phyloP scores from a whole-genome alignment of 1,140 invertebrate species.

The Halesus radiatus region DNA sequence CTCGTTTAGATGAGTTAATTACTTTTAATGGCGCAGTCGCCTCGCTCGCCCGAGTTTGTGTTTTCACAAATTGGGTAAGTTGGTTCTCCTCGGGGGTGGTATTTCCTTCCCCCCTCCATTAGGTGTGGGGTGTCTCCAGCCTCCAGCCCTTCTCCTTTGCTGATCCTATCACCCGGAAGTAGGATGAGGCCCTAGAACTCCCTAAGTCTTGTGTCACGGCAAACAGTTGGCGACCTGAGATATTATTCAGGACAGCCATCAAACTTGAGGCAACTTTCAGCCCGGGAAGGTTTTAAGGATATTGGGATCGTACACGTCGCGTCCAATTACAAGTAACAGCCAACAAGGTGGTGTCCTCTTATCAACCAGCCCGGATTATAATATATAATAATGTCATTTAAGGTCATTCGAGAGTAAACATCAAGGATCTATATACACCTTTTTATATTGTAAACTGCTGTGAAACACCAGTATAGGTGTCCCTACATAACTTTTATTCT shows the following conservation, averaged over 20 bases:
- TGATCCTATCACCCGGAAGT: slow-evolving; percentile 27
- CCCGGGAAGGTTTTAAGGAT: slow-evolving; percentile 16
- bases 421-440: too few relatives aligned
- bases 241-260: slow-evolving; percentile 39
- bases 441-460: too few relatives aligned
- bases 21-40: slow-evolving; percentile 47
- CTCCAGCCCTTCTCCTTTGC: slow-evolving; percentile 3
- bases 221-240: slow-evolving; percentile 35
- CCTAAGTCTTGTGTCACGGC: slow-evolving; percentile 10
- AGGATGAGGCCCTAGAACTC: background rate
- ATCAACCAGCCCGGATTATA: background rate
- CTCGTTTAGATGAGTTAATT: slow-evolving; percentile 52
- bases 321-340: background rate
- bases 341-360: background rate
- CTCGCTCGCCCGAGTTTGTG: slow-evolving; percentile 42
- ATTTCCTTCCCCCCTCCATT: slow-evolving; percentile 8
- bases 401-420: too few relatives aligned
- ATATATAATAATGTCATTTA: background rate
- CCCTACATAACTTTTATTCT: too few relatives aligned
- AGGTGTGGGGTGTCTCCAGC: too few relatives aligned
- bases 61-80: slow-evolving; percentile 52
- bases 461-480: too few relatives aligned
- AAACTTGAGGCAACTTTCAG: slow-evolving; percentile 26
- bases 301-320: background rate
- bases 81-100: slow-evolving; percentile 16